A percentile compares a stretch with the other conserved stretches of the same genome.
These are phyloP conservation scores for Anticlea derivata DNA, from an alignment of 2,888 invertebrate species.

Conservation along the genomic window DNA sequence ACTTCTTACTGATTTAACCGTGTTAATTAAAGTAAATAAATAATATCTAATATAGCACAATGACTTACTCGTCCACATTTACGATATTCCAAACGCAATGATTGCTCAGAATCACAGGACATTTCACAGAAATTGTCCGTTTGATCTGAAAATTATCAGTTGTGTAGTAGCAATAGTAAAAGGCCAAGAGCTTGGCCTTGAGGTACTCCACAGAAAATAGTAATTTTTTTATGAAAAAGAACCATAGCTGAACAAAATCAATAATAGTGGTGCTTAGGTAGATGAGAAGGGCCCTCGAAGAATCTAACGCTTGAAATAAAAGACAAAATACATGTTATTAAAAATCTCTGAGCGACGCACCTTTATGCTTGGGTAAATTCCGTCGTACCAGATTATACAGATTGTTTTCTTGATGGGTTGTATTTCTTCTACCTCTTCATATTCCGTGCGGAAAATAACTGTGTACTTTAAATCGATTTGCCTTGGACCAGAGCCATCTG, in stretches of 20 bases:
- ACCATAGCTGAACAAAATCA: not conserved
- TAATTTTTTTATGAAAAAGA: not conserved
- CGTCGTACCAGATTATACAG: constrained; percentile 73
- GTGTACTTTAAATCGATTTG: constrained; percentile 65
- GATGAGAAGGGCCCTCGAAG: too few relatives aligned
- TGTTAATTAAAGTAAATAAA: too few relatives aligned
- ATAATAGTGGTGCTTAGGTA: too few relatives aligned
- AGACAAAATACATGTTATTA: not conserved
- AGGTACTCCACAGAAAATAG: not conserved
- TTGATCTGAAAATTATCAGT: constrained; percentile 59
- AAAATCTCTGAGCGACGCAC: constrained; percentile 38
- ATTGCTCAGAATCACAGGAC: constrained; percentile 73
- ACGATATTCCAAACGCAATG: constrained; percentile 75
- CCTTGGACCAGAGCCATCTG: constrained; percentile 68
- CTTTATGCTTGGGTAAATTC: constrained; percentile 74
- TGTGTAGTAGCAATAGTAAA: not conserved
- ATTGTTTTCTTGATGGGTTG: constrained; percentile 66
- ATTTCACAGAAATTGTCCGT: constrained; percentile 68
- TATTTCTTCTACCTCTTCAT: constrained; percentile 66
- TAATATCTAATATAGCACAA: too few relatives aligned
- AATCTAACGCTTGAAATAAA: not conserved
- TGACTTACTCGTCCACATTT: constrained; percentile 71
- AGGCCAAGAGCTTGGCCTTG: not conserved
- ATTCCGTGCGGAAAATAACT: constrained; percentile 66
- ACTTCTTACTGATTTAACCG: too few relatives aligned